phyloP scores from a whole-genome alignment of 2,797 vertebrate species.

The Sciurus carolinensis region DNA sequence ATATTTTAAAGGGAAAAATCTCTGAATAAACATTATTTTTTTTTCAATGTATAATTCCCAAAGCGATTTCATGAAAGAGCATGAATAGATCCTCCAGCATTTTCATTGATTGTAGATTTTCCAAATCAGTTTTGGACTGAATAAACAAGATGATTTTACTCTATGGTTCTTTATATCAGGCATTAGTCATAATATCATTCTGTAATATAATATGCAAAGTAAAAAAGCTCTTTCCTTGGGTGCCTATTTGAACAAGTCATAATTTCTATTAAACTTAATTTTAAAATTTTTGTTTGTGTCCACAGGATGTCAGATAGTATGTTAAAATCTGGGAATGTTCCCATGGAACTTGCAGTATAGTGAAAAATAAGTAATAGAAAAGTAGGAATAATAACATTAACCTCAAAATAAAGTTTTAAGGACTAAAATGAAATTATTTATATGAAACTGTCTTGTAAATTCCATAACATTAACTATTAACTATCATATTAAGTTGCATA shows the following conservation, averaged over 20 bases:
- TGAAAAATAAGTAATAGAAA: not conserved
- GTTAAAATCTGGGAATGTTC: not conserved
- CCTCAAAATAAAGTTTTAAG: not conserved
- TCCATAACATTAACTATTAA: not conserved
- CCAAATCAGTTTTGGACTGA: constrained; percentile 23
- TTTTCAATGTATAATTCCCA: constrained; percentile 44
- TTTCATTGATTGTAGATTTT: constrained; percentile 19
- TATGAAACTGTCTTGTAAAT: not conserved
- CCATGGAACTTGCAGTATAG: not conserved
- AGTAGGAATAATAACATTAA: not conserved
- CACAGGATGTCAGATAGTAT: not conserved
- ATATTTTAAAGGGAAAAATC: constrained; percentile 56
- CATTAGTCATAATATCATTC: constrained; percentile 32
- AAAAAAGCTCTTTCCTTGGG: not conserved
- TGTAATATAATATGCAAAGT: not conserved
- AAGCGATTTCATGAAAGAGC: constrained; percentile 40
- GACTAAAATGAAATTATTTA: constrained; percentile 3
- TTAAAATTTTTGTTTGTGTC: not conserved
- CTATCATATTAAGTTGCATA: not conserved
- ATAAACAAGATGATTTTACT: constrained; percentile 28
- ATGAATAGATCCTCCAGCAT: constrained; percentile 28
- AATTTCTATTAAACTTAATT: not conserved
- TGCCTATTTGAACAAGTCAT: not conserved
- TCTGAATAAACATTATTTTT: constrained; percentile 40
- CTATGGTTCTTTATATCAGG: not conserved